Percentiles rank a stretch among this genome's conserved stretches.
phyloP scores from a whole-genome alignment of 2,888 invertebrate species.

The Anoplius nigerrimus region DNA sequence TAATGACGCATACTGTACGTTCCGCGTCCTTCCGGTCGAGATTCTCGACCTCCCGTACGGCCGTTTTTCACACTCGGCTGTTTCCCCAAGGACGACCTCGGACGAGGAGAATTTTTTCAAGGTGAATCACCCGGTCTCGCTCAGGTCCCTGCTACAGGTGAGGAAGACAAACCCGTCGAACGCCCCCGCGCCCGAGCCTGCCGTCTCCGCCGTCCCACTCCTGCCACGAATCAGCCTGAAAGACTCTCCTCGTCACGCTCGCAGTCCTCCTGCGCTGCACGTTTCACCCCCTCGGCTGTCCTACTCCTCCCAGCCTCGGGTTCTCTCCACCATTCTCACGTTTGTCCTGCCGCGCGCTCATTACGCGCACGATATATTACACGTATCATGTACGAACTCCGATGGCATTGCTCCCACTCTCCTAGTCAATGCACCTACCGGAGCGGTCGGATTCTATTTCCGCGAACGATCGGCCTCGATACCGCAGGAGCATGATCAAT shows the following conservation, averaged over 20 bases:
- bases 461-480: too few relatives aligned
- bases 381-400: too few relatives aligned
- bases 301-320: slow-evolving; percentile 8
- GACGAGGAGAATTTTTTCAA: slow-evolving; percentile 63
- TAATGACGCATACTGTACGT: slow-evolving; percentile 17
- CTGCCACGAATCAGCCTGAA: not conserved
- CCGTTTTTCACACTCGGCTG: slow-evolving; percentile 38
- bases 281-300: slow-evolving; percentile 4
- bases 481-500: too few relatives aligned
- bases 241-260: too few relatives aligned
- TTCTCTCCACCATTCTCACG: slow-evolving; percentile 1
- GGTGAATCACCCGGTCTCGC: slow-evolving; percentile 60
- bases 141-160: slow-evolving; percentile 33
- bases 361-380: too few relatives aligned
- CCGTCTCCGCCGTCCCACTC: not conserved
- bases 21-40: slow-evolving; percentile 41
- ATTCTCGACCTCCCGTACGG: slow-evolving; percentile 41
- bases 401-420: too few relatives aligned
- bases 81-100: slow-evolving; percentile 59
- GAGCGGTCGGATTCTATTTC: too few relatives aligned
- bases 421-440: too few relatives aligned
- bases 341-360: too few relatives aligned
- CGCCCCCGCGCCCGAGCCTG: not conserved
- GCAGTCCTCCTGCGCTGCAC: too few relatives aligned
- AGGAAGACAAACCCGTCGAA: slow-evolving; percentile 16